Percentiles rank a stretch among this genome's conserved stretches.
Evolutionary conservation across 2,888 invertebrate species (phyloP).

Genomic region (Drosophila stalkeri): DNA sequence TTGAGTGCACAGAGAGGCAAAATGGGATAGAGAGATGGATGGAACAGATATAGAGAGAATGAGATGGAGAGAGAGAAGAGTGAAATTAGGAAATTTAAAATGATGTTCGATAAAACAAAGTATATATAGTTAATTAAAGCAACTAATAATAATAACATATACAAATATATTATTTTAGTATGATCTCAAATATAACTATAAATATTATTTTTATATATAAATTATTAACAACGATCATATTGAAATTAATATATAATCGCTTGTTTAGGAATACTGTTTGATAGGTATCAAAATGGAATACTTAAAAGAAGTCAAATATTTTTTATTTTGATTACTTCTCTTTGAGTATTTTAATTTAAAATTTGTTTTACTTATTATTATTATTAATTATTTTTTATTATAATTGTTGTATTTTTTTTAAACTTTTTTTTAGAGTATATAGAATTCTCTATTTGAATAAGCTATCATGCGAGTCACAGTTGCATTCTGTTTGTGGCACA

Average conservation of each 20-base stretch:
- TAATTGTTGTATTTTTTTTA: background rate
- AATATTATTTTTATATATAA: too few relatives aligned
- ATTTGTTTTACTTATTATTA: background rate
- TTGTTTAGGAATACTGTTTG: too few relatives aligned
- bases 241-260: too few relatives aligned
- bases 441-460: background rate
- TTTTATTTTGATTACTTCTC: background rate
- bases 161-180: too few relatives aligned
- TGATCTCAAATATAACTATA: too few relatives aligned
- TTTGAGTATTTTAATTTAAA: background rate
- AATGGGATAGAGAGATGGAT: background rate
- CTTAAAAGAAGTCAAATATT: too few relatives aligned
- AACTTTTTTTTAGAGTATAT: slow-evolving; percentile 24
- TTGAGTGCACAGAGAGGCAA: background rate
- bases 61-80: background rate
- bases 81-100: background rate
- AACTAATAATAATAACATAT: too few relatives aligned
- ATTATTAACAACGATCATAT: too few relatives aligned
- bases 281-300: too few relatives aligned
- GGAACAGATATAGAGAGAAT: background rate
- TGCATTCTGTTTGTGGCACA: slow-evolving; percentile 59
- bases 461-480: slow-evolving; percentile 13
- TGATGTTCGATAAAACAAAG: too few relatives aligned
- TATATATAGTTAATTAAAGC: too few relatives aligned
- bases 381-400: too few relatives aligned